Base-by-base conservation (phyloP, 2,888 invertebrate species). In the Heliconius erato region DNA sequence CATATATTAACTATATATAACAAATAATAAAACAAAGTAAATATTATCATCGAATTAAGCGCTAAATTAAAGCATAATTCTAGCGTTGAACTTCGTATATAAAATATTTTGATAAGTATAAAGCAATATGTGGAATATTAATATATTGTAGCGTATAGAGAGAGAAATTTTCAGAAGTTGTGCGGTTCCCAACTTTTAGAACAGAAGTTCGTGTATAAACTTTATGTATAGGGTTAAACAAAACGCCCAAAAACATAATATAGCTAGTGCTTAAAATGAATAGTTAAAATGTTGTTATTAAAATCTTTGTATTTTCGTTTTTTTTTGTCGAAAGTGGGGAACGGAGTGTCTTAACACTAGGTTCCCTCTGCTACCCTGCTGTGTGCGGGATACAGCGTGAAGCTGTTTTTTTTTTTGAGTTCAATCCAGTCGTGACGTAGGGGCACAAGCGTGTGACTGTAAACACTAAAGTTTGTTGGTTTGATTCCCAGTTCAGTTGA, bases 121-220 rank as follows among this genome's bases (percentile, higher is more conserved):
- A 78, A 74, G 28, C 59, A 82, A 54, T 59, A 76, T 74, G 82
- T 80, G 81, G 81, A 79, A 81, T 83, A 81, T 84, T 84, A 84
- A 79, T 84, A 81, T 83, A 80, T 85, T 86, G 84, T 72, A 28
- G 81, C 72, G 83, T 86, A 83, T 85, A 86, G 82, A 80, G 81
- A 86, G 82, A 80, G 81, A 86, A 85, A 86, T 85, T 86, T 87
- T 86, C 84, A 82, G 83, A 80, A 86, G 84, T 84, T 85, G 67
- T 85, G 86, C 74, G 87, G 86, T 85, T 82, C 68, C 74, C 81
- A 79, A 84, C 84, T 84, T 84, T 80, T 81, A n/a, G 63, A 40
- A 35, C 59, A 82, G 78, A 83, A 84, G 79, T 83, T 79, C 14
- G 77, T 79, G 81, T 79, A 67, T 74, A 54, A 84, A 84, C 84